Evolutionary conservation across 2,888 invertebrate genomes (phyloP).

Genomic region (Heliconius aoede): DNA sequence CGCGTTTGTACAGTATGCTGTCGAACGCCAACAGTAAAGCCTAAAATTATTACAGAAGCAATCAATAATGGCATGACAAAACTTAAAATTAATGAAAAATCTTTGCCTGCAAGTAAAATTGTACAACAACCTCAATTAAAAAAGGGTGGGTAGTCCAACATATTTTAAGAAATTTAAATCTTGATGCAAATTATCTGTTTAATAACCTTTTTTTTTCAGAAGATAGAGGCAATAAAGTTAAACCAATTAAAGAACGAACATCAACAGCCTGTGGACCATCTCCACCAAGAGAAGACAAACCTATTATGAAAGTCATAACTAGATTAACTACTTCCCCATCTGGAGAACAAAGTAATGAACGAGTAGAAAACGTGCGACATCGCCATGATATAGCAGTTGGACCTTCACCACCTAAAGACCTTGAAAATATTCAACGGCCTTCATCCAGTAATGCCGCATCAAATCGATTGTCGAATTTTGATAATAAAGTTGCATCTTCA

Average conservation of each 20-base stretch:
- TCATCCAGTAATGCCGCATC: slow-evolving; percentile 24
- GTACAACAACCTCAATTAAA: slow-evolving; percentile 60
- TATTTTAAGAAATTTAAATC: neutral
- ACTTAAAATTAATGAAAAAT: slow-evolving; percentile 52
- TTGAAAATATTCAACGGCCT: slow-evolving; percentile 48
- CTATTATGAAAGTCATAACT: slow-evolving; percentile 54
- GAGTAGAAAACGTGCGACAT: slow-evolving; percentile 48
- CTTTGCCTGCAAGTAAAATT: slow-evolving; percentile 42
- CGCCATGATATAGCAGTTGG: slow-evolving; percentile 75
- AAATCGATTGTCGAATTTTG: slow-evolving; percentile 26
- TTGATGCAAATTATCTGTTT: slow-evolving; percentile 6
- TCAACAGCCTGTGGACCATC: slow-evolving; percentile 87
- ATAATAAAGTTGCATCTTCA: slow-evolving; percentile 35
- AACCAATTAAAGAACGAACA: slow-evolving; percentile 39
- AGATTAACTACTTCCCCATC: slow-evolving; percentile 81
- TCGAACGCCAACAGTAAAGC: slow-evolving; percentile 86
- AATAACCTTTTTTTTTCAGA: slow-evolving; percentile 41
- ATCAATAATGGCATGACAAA: slow-evolving; percentile 55
- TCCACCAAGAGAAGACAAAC: slow-evolving; percentile 78
- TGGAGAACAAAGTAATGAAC: slow-evolving; percentile 58
- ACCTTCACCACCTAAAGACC: slow-evolving; percentile 72
- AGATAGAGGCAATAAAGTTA: slow-evolving; percentile 36
- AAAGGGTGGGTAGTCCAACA: slow-evolving; percentile 83
- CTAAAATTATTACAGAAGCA: slow-evolving; percentile 54
- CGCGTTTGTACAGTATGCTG: slow-evolving; percentile 94